Conservation (phyloP, 2,113 vertebrate genomes). For the Falcunculus frontatus region DNA sequence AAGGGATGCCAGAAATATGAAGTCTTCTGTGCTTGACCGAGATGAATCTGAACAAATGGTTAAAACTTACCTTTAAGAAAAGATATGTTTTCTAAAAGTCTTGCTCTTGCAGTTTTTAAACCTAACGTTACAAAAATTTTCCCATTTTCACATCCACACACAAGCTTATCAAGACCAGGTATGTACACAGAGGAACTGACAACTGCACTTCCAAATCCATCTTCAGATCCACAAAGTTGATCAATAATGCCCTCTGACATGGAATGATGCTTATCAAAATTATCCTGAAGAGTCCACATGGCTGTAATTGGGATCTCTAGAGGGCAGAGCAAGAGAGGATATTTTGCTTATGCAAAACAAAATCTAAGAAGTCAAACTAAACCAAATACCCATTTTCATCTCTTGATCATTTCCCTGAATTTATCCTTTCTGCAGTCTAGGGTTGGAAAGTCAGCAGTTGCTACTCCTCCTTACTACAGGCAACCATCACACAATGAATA, state of each 20-base stretch:
- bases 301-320: conserved; percentile 72
- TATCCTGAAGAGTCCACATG: conserved; percentile 71
- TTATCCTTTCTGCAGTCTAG: neutral
- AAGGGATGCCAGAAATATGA: neutral
- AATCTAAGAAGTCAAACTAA: neutral
- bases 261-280: conserved; percentile 62
- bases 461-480: neutral
- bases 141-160: conserved; percentile 78
- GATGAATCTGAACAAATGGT: neutral
- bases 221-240: conserved; percentile 26
- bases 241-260: conserved; percentile 63
- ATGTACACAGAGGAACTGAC: conserved; percentile 73
- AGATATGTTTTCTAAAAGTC: conserved; percentile 59
- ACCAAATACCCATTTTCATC: neutral
- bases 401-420: neutral
- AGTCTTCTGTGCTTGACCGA: neutral
- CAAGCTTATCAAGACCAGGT: conserved; percentile 68
- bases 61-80: conserved; percentile 63
- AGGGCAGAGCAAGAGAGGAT: neutral
- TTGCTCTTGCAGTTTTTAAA: conserved; percentile 68
- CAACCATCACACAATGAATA: neutral
- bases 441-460: neutral
- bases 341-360: neutral
- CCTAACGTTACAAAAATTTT: conserved; percentile 68
- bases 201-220: neutral